phyloP scores from a whole-genome alignment of 1,140 invertebrate species.

The Leptestheria dahalacensis region DNA sequence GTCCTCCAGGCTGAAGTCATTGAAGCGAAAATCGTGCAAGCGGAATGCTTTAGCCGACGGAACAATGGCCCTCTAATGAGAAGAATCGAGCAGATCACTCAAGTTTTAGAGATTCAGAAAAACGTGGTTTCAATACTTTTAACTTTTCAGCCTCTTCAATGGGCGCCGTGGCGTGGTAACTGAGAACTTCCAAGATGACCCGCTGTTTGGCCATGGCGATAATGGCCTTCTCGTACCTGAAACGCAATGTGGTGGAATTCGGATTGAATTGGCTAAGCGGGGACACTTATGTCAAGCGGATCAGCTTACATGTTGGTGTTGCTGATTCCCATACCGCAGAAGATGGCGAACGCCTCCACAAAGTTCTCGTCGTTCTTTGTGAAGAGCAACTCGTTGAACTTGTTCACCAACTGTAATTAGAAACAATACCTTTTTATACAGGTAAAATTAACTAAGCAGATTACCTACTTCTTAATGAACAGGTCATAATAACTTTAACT shows the following conservation, averaged over 20 bases:
- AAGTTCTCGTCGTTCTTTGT: constrained; percentile 87
- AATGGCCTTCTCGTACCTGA: constrained; percentile 75
- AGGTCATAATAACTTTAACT: too few species aligned
- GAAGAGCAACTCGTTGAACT: constrained; percentile 73
- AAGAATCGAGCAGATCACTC: constrained; percentile 6
- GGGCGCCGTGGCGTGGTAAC: constrained; percentile 86
- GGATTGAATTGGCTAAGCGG: not conserved
- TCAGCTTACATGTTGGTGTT: constrained; percentile 73
- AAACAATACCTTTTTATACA: not conserved
- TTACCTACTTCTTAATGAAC: not conserved
- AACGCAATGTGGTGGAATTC: constrained; percentile 6
- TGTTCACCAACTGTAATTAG: constrained; percentile 70
- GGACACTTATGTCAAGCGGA: not conserved
- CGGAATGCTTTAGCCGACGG: constrained; percentile 66
- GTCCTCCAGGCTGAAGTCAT: constrained; percentile 68
- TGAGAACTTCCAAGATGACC: constrained; percentile 85
- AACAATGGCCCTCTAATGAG: constrained; percentile 44
- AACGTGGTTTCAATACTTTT: too few species aligned
- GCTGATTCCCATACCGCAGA: constrained; percentile 94
- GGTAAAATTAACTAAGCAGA: not conserved
- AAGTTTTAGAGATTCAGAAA: too few species aligned
- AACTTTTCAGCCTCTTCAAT: constrained; percentile 69
- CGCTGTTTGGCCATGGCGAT: constrained; percentile 88
- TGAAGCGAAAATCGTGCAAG: constrained; percentile 72
- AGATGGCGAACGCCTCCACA: constrained; percentile 90